A percentile compares a stretch with the other conserved stretches of the same genome.
Evolutionary conservation across 2,888 invertebrate genomes (phyloP).

Genomic region (Ischnura elegans): DNA sequence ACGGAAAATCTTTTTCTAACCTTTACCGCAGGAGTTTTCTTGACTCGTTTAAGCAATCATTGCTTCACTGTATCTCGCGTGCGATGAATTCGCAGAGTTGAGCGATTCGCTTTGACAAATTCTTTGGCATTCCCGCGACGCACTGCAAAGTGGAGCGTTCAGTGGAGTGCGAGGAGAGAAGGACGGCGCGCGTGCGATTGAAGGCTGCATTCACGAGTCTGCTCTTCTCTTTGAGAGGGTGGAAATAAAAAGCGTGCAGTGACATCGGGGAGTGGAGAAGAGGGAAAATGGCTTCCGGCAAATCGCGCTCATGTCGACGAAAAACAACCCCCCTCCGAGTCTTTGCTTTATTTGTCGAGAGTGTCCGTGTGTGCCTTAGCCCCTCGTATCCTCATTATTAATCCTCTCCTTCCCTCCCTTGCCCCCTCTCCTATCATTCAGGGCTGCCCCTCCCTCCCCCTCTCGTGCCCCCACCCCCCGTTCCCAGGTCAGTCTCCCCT

Average conservation of each 20-base stretch:
- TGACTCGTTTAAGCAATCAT: no score
- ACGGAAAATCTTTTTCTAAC: no score
- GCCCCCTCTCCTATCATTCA: background rate
- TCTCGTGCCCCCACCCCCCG: constrained; percentile 39
- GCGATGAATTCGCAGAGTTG: no score
- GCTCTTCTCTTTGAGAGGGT: background rate
- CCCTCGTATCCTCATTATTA: constrained; percentile 21
- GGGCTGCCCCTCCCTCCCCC: constrained; percentile 21
- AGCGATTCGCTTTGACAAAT: no score
- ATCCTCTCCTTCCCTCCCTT: background rate
- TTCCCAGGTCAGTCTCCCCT: constrained; percentile 50
- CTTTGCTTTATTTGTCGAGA: background rate
- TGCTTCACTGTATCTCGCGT: no score
- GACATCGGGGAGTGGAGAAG: background rate
- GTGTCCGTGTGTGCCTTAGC: background rate
- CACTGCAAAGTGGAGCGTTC: no score
- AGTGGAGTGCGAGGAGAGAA: no score
- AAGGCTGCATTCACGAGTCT: no score
- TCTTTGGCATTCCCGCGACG: background rate
- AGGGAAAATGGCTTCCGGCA: constrained; percentile 17
- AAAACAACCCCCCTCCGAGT: constrained; percentile 31
- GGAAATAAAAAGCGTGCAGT: background rate
- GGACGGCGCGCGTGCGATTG: no score
- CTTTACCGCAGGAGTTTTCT: no score
- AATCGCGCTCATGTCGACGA: constrained; percentile 10